Conservation (phyloP, 2,113 vertebrate genomes). For the Helogale parvula region DNA sequence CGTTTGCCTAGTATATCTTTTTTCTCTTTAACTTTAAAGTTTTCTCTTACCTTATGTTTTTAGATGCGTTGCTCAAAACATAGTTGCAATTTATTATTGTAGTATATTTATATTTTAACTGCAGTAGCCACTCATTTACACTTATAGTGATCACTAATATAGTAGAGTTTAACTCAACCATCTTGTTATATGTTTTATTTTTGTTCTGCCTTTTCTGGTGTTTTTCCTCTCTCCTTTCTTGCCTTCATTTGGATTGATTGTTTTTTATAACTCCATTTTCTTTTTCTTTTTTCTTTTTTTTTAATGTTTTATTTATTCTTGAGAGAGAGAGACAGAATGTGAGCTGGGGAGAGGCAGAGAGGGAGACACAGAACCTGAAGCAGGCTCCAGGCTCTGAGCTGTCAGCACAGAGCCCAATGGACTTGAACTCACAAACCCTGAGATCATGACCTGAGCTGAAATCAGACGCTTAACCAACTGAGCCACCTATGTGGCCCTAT, state of each 20-base stretch:
- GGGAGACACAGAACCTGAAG: no score
- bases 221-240: neutral
- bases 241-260: slow-evolving; percentile 2
- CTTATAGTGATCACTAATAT: neutral
- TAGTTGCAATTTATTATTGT: neutral
- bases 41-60: slow-evolving; percentile 6
- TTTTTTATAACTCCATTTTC: neutral
- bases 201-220: neutral
- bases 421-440: no score
- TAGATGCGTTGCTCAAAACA: neutral
- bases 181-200: neutral
- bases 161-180: neutral
- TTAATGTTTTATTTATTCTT: no score
- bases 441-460: no score
- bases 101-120: neutral
- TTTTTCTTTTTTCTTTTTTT: no score
- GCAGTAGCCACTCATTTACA: neutral
- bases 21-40: neutral
- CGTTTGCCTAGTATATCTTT: neutral
- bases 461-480: no score
- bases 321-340: no score
- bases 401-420: no score
- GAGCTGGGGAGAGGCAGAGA: no score
- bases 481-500: no score
- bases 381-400: no score